Percentiles rank a stretch among this genome's conserved stretches.
phyloP scores from a whole-genome alignment of 2,888 invertebrate species.

The Hirtodrosophila trivittata region DNA sequence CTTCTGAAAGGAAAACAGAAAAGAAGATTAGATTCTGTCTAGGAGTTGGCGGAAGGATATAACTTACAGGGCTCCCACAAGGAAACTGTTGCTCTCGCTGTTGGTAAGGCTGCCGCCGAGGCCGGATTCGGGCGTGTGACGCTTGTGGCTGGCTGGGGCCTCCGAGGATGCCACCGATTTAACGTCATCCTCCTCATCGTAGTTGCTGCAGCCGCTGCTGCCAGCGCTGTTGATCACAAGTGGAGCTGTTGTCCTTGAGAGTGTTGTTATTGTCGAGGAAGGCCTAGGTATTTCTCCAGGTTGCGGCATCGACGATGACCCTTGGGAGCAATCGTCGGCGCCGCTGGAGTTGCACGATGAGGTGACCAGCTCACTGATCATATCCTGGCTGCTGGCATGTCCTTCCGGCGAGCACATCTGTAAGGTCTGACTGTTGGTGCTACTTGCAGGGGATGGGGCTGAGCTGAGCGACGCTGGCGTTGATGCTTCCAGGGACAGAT shows the following conservation, averaged over 20 bases:
- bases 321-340: conserved; percentile 67
- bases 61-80: conserved; percentile 75
- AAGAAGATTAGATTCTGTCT: not conserved
- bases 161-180: conserved; percentile 65
- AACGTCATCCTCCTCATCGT: conserved; percentile 67
- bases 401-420: conserved; percentile 53
- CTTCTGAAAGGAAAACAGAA: conserved; percentile 33
- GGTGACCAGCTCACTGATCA: conserved; percentile 80
- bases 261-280: not conserved
- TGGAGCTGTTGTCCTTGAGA: conserved; percentile 7
- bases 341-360: conserved; percentile 76
- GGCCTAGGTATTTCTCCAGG: not conserved
- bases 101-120: conserved; percentile 81
- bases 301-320: conserved; percentile 17
- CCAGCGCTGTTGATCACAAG: conserved; percentile 25
- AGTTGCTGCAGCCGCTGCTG: conserved; percentile 55
- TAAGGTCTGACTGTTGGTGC: conserved; percentile 36
- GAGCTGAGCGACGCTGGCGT: conserved; percentile 83
- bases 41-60: not conserved
- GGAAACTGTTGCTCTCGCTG: conserved; percentile 76
- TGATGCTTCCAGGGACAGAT: conserved; percentile 83
- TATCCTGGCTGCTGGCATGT: conserved; percentile 66
- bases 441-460: conserved; percentile 56
- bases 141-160: conserved; percentile 67
- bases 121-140: conserved; percentile 79